Percentiles rank a stretch among this genome's conserved stretches.
Evolutionary conservation across 2,888 invertebrate genomes (phyloP).

Genomic region (Enchytraeus crypticus): DNA sequence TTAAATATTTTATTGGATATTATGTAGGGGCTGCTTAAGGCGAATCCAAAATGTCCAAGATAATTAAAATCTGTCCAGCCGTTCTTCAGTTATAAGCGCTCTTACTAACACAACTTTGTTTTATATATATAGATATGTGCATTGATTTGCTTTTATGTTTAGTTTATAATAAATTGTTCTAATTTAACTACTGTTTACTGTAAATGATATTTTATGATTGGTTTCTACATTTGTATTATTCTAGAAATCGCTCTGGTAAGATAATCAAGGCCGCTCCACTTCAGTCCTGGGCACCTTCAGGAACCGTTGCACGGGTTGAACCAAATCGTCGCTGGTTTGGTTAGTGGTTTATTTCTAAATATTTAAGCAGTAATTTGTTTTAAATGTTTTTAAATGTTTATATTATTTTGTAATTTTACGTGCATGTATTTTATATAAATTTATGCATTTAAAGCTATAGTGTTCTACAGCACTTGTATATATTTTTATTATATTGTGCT

Average conservation of each 20-base stretch:
- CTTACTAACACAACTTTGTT: background rate
- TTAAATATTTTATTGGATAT: too few relatives aligned
- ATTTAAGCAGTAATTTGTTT: background rate
- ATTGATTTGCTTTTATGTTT: background rate
- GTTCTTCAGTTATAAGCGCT: background rate
- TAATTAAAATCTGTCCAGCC: too few relatives aligned
- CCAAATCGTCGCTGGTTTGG: conserved; percentile 99
- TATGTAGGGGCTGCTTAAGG: too few relatives aligned
- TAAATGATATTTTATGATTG: background rate
- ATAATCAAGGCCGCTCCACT: conserved; percentile 90
- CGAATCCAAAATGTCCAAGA: too few relatives aligned
- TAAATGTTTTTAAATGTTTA: background rate
- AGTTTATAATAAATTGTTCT: too few relatives aligned
- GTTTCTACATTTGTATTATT: conserved; percentile 18
- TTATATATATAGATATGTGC: background rate
- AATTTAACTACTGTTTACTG: background rate
- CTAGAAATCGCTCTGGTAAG: conserved; percentile 66
- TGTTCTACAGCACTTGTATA: too few relatives aligned
- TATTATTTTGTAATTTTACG: background rate
- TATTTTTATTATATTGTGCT: too few relatives aligned
- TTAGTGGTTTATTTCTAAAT: conserved; percentile 31
- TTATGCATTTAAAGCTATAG: too few relatives aligned
- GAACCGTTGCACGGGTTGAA: conserved; percentile 85
- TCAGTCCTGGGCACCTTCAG: conserved; percentile 78
- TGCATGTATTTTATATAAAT: too few relatives aligned